A percentile compares a stretch with the other conserved stretches of the same genome.
Evolutionary conservation across 2,113 vertebrate genomes (phyloP).

Genomic region (Triplophysa siluroides): DNA sequence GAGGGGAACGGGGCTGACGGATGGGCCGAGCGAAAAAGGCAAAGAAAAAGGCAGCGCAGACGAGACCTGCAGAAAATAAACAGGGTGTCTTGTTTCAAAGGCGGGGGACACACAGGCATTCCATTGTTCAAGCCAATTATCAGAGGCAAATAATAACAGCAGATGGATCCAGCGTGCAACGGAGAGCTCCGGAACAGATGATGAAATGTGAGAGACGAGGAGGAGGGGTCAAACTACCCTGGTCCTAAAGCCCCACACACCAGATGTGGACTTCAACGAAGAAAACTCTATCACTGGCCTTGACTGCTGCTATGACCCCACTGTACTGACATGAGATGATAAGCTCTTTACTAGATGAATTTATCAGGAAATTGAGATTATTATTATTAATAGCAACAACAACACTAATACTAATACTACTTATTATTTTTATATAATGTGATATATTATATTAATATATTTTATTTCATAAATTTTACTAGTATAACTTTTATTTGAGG

Average conservation of each 20-base stretch:
- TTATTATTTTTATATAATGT: too few species aligned
- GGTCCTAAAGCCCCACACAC: conserved; percentile 79
- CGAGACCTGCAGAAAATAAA: conserved; percentile 84
- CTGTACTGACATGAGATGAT: not conserved
- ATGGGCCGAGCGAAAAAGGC: conserved; percentile 17
- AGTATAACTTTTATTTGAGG: too few species aligned
- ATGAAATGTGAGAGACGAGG: conserved; percentile 85
- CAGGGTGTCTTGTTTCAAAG: conserved; percentile 95
- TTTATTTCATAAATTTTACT: too few species aligned
- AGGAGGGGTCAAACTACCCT: conserved; percentile 69
- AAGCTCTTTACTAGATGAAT: too few species aligned
- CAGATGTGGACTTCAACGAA: conserved; percentile 87
- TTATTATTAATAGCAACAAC: too few species aligned
- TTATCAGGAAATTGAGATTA: too few species aligned
- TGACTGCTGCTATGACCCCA: not conserved
- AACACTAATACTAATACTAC: too few species aligned
- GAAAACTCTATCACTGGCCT: conserved; percentile 41
- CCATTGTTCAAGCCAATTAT: conserved; percentile 99
- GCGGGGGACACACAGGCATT: conserved; percentile 91
- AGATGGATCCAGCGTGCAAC: conserved; percentile 96
- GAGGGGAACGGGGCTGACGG: conserved; percentile 60
- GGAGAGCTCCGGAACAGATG: conserved; percentile 91
- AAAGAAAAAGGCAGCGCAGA: conserved; percentile 58
- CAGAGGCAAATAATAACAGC: conserved; percentile 99
- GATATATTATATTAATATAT: too few species aligned